phyloP scores from a whole-genome alignment of 1,140 invertebrate species.

The Scaptomyza hsui region DNA sequence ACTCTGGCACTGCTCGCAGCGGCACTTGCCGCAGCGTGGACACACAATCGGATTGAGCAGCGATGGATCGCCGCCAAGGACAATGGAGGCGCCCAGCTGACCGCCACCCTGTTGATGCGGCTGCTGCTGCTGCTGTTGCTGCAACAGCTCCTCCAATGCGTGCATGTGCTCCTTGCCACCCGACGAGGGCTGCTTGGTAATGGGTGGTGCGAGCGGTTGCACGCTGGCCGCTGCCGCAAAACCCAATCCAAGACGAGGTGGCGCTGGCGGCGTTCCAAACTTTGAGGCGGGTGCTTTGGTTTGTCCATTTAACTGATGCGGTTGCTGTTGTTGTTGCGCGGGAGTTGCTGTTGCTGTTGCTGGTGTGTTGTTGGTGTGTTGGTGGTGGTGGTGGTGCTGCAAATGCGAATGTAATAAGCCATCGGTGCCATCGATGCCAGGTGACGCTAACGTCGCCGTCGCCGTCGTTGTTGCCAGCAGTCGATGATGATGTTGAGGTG shows the following conservation, averaged over 20 bases:
- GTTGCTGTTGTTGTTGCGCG: conserved; percentile 2
- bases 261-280: conserved; percentile 41
- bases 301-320: conserved; percentile 41
- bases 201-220: conserved; percentile 61
- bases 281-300: conserved; percentile 68
- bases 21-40: conserved; percentile 92
- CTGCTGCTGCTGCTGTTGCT: conserved; percentile 48
- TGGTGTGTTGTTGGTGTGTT: conserved; percentile 47
- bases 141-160: conserved; percentile 67
- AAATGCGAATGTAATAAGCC: conserved; percentile 83
- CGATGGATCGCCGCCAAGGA: conserved; percentile 66
- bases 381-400: conserved; percentile 29
- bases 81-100: conserved; percentile 57
- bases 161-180: conserved; percentile 85
- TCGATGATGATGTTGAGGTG: conserved; percentile 58
- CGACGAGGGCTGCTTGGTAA: conserved; percentile 86
- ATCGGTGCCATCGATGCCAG: conserved; percentile 66
- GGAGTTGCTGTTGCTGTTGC: conserved; percentile 19
- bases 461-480: conserved; percentile 55
- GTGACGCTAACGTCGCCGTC: conserved; percentile 36
- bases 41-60: conserved; percentile 90
- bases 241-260: conserved; percentile 37
- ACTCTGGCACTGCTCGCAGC: conserved; percentile 93
- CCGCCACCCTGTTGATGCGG: conserved; percentile 43
- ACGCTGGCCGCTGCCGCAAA: conserved; percentile 32